These are phyloP conservation scores for Petrocephalus schoutedeni DNA, from an alignment of 2,797 vertebrate genomes.

Conservation along the genomic window DNA sequence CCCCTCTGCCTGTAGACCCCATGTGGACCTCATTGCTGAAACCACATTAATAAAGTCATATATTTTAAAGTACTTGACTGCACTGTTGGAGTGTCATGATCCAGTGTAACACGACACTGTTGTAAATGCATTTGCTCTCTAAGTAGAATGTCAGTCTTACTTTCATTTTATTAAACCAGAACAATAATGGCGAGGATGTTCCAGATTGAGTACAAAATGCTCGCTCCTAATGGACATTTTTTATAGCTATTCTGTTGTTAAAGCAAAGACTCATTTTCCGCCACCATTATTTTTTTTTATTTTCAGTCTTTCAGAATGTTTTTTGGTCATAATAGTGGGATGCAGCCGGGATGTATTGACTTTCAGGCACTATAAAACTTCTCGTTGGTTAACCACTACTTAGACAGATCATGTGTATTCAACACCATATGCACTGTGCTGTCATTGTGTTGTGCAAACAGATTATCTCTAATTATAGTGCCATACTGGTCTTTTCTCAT, in stretches of 20 bases:
- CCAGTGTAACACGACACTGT: slow-evolving; percentile 25
- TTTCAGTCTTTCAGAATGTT: background rate
- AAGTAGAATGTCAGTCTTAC: background rate
- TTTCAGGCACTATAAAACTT: background rate
- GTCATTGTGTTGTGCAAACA: background rate
- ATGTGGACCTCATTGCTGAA: slow-evolving; percentile 38
- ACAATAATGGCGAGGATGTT: background rate
- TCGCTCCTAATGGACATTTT: background rate
- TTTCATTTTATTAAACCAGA: background rate
- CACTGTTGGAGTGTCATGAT: slow-evolving; percentile 31
- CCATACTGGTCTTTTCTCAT: background rate
- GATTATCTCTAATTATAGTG: background rate
- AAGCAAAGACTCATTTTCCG: background rate
- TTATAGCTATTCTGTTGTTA: background rate
- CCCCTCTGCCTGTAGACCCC: slow-evolving; percentile 30
- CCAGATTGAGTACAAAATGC: background rate
- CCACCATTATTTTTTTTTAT: background rate
- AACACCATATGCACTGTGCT: background rate
- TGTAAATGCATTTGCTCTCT: background rate
- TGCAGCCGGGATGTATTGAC: background rate
- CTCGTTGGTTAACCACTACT: background rate
- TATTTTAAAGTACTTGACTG: slow-evolving; percentile 35
- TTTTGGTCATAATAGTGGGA: background rate
- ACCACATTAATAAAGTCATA: slow-evolving; percentile 43
- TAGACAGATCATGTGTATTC: background rate